Evolutionary conservation across 2,113 vertebrate genomes (phyloP).

Genomic region (Lamprologus tigripictilis): DNA sequence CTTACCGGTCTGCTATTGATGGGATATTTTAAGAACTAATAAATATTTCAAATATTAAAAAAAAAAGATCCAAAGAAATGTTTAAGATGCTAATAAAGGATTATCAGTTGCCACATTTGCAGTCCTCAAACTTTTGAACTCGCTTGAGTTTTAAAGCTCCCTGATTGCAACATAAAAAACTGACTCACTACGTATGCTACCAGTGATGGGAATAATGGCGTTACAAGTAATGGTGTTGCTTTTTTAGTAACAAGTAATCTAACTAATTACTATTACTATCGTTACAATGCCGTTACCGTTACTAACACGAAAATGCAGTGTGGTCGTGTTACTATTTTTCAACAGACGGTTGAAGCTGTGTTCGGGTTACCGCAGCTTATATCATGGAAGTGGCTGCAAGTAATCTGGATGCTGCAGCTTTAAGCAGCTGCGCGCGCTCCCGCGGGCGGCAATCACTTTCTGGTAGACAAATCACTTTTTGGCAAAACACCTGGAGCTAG

Average conservation of each 20-base stretch:
- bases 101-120: background rate
- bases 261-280: background rate
- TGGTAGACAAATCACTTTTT: background rate
- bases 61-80: background rate
- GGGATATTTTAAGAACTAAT: background rate
- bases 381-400: background rate
- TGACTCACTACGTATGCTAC: background rate
- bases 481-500: background rate
- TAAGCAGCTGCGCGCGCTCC: background rate
- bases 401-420: background rate
- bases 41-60: background rate
- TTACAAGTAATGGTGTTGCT: background rate
- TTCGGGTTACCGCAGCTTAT: background rate
- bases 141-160: background rate
- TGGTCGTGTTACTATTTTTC: background rate
- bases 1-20: background rate
- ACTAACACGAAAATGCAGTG: background rate
- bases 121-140: background rate
- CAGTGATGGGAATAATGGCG: background rate
- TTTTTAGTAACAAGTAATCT: background rate
- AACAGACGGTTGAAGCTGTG: background rate
- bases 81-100: background rate
- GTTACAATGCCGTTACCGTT: background rate
- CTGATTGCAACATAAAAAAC: background rate
- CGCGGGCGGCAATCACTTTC: fast-evolving